Evolutionary conservation across 2,888 invertebrate species (phyloP), one percentile per base, ranked within the genome.

Genomic region (Agriopis leucophaearia): DNA sequence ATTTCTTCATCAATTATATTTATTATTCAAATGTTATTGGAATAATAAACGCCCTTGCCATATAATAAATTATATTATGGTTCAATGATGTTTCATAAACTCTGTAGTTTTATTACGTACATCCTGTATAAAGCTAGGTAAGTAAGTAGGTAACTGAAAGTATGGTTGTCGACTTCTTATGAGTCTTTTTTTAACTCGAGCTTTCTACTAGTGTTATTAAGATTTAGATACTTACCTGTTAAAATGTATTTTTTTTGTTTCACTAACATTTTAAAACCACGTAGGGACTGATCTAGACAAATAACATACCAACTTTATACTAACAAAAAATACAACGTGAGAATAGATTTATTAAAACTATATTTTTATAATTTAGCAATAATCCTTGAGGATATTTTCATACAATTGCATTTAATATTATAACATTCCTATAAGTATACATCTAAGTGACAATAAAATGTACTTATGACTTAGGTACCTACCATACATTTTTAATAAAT

Each of bases 131-230:
- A 27, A 27, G 3, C 27, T 48, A 59, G 38, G 36, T 61, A 78
- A 6, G 8, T 76, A 70, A 57, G 56, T 60, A 63, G 38, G 70
- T 76, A 75, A 79, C 80, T 75, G 79, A 81, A 86, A 81, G 84
- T 82, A 91, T 90, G 91, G 91, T 92, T 92, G 91, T 92, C 82
- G 89, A 91, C 88, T 88, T 88, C 88, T 86, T 88, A 89, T 76
- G 87, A 90, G 91, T 90, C 90, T 52, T 84, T 88, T 90, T 87
- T 87, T 82, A 88, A 88, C 86, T 91, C 92, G 93, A 92, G 93
- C 92, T 93, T 91, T 92, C 88, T 88, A 84, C 76, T 90, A 86
- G 77, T 75, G 77, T 79, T 76, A 68, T 64, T 16, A 47, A 47
- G 16, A 18, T 48, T 13, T 48, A 55, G 42, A 27, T 18, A 42